Evolutionary conservation across 2,797 vertebrate genomes (phyloP).

Genomic region (Aulostomus chinensis): DNA sequence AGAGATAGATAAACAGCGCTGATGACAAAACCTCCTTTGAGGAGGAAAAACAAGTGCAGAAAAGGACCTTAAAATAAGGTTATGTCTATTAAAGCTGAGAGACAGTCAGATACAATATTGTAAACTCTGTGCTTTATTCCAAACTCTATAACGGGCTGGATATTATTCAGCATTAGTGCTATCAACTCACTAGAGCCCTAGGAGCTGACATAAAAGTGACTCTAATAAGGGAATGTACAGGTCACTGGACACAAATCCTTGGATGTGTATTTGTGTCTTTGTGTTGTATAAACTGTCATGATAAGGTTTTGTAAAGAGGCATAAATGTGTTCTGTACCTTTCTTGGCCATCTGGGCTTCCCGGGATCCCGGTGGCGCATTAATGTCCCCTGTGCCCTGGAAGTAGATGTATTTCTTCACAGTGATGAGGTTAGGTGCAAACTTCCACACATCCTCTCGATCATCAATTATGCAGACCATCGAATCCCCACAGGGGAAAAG

Average conservation of each 20-base stretch:
- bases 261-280: no score
- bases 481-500: slow-evolving; percentile 98
- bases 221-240: slow-evolving; percentile 2
- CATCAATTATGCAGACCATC: slow-evolving; percentile 99
- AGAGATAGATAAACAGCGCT: no score
- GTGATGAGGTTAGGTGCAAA: slow-evolving; percentile 98
- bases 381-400: slow-evolving; percentile 95
- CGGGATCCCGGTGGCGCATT: slow-evolving; percentile 91
- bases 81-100: no score
- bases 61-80: no score
- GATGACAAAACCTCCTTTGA: no score
- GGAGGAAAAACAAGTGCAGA: no score
- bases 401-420: slow-evolving; percentile 98
- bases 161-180: not conserved
- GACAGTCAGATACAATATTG: no score
- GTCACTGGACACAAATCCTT: slow-evolving; percentile 1
- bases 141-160: no score
- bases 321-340: slow-evolving; percentile 80
- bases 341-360: slow-evolving; percentile 84
- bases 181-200: not conserved
- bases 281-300: no score
- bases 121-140: no score
- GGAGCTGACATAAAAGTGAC: slow-evolving; percentile 1
- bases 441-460: slow-evolving; percentile 98
- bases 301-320: no score